Base-by-base conservation (phyloP, 2,113 vertebrate genomes). In the Xiphias gladius region DNA sequence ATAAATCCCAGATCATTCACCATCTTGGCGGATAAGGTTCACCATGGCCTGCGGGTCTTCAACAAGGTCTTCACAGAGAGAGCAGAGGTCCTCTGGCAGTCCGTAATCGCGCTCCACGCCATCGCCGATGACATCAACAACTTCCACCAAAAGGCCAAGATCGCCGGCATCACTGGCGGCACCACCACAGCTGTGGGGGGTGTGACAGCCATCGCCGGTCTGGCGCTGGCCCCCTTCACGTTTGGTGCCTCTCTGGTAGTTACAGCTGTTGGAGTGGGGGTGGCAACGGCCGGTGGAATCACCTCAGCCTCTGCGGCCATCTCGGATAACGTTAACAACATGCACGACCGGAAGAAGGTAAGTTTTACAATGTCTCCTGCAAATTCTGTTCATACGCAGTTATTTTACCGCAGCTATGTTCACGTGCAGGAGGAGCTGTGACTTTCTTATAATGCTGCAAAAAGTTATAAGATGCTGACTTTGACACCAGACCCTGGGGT, bases 11-110 rank as follows among this genome's bases (percentile, higher is more conserved):
- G 95, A 86, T 93, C 92, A 0, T 95, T 96, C 76, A 87, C 70
- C 35, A n/a, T 79, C 41, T 80, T 95, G 71, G 94, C 94, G 0
- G 88, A 94, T 26, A 95, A 95, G 75, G 94, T 96, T 10, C 68
- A 94, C 3, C 84, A 63, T 0, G 94, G 94, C 59, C 91, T 96
- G 24, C 89, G 88, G 0, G 85, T 96, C 72, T 96, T 95, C 89
- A 91, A 95, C 85, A 95, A 95, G 69, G 57, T 93, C 35, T 96
- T 96, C 90, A 94, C 79, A 0, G 95, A 96, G 83, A 92, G 86
- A 0, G 94, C 94, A 0, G 95, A 96, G 90, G 54, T 87, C 54
- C 94, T 96, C n/a, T 96, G 94, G 92, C 93, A 94, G 82, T 88
- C 91, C 46, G 63, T 95, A 72, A 79, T 93, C 32, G 24, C 5